Evolutionary conservation across 2,797 vertebrate genomes (phyloP).

Genomic region (Paedocypris micromegethes): DNA sequence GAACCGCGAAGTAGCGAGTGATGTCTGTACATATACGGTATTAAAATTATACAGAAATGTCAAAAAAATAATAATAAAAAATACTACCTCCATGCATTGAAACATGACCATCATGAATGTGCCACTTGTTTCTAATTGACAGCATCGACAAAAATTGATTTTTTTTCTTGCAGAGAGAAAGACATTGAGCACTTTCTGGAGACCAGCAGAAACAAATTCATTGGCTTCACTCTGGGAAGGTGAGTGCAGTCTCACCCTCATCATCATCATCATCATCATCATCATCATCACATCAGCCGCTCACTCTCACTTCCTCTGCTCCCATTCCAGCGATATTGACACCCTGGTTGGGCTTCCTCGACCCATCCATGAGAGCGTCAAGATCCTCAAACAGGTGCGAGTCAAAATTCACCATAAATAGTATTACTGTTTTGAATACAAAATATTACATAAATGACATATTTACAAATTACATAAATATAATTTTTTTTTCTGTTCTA

Average conservation of each 20-base stretch:
- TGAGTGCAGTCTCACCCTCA: conserved; percentile 62
- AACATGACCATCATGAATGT: no score
- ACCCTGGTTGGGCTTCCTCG: conserved; percentile 90
- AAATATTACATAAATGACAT: no score
- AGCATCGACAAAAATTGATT: no score
- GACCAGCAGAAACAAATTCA: conserved; percentile 94
- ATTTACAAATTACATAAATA: no score
- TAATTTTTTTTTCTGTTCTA: no score
- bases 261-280: background rate
- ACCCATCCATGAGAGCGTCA: conserved; percentile 95
- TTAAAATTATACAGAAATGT: no score
- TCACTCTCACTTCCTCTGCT: background rate
- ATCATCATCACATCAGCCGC: background rate
- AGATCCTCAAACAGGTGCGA: conserved; percentile 90
- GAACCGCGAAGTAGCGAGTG: no score
- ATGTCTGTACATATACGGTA: no score
- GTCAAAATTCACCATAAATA: background rate
- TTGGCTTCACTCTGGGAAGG: conserved; percentile 93
- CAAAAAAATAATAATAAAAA: no score
- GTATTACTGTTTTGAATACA: no score
- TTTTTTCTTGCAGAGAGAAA: conserved; percentile 76
- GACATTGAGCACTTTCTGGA: conserved; percentile 97
- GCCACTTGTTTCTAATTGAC: no score
- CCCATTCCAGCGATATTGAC: conserved; percentile 80
- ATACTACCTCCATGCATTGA: no score